Evolutionary conservation across 2,888 invertebrate genomes (phyloP).

Genomic region (Quadroppia sp.): DNA sequence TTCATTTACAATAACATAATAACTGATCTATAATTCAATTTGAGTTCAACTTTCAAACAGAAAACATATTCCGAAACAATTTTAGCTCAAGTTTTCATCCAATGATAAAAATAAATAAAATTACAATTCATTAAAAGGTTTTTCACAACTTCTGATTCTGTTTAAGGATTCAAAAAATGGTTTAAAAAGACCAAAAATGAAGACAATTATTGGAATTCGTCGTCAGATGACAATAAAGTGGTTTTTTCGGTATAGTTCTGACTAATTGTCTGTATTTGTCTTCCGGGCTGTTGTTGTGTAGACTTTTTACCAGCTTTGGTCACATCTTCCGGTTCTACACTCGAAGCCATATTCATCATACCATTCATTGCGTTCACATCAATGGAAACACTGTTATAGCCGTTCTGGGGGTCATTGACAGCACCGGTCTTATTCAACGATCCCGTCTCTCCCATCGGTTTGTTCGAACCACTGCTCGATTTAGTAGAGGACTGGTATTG

Average conservation of each 20-base stretch:
- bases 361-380: constrained; percentile 26
- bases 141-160: not conserved
- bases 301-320: constrained; percentile 16
- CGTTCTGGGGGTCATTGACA: constrained; percentile 17
- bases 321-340: not conserved
- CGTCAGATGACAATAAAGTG: constrained; percentile 89
- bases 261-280: constrained; percentile 43
- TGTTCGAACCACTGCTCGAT: not conserved
- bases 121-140: not conserved
- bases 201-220: constrained; percentile 73
- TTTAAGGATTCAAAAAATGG: not conserved
- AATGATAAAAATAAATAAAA: not conserved
- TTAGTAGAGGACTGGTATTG: constrained; percentile 61
- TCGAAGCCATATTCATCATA: constrained; percentile 21
- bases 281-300: constrained; percentile 7
- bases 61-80: not conserved
- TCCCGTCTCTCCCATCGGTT: constrained; percentile 3
- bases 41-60: not conserved
- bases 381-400: constrained; percentile 34
- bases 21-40: not conserved
- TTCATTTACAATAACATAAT: not conserved
- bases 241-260: constrained; percentile 89
- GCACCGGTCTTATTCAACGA: constrained; percentile 24
- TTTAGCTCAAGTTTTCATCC: constrained; percentile 2
- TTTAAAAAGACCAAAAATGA: not conserved